phyloP scores from a whole-genome alignment of 2,113 vertebrate genomes.

The Passerina amoena region DNA sequence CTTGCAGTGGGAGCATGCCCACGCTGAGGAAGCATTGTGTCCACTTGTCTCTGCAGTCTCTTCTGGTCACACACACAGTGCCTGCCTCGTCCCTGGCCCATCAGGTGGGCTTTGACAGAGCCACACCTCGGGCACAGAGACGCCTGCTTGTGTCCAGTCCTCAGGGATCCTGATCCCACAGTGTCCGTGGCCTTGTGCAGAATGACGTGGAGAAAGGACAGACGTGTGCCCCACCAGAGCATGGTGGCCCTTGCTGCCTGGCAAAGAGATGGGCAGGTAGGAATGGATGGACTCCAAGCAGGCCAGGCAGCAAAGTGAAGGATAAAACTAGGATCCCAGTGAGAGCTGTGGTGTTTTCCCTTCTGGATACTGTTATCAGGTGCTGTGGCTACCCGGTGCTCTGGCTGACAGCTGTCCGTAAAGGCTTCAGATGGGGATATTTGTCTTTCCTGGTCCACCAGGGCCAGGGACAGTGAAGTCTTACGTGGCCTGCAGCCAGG shows the following conservation, averaged over 20 bases:
- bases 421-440: neutral
- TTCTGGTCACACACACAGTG: neutral
- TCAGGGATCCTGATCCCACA: neutral
- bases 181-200: neutral
- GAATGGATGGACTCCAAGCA: neutral
- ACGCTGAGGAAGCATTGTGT: fast-evolving
- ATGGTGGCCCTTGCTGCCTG: fast-evolving
- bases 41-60: neutral
- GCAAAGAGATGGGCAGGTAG: neutral
- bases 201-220: no score
- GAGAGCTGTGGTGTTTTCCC: neutral
- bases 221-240: fast-evolving
- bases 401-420: neutral
- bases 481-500: neutral
- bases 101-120: neutral
- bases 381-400: neutral
- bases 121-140: fast-evolving
- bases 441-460: neutral
- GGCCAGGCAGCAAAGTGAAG: neutral
- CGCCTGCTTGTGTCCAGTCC: fast-evolving
- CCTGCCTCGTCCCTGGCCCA: fast-evolving
- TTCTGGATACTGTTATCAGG: neutral
- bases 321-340: neutral
- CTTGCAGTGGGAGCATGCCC: neutral
- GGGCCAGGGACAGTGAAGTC: neutral